Conservation (phyloP, 1,140 invertebrate species). For the Aphis craccivora region DNA sequence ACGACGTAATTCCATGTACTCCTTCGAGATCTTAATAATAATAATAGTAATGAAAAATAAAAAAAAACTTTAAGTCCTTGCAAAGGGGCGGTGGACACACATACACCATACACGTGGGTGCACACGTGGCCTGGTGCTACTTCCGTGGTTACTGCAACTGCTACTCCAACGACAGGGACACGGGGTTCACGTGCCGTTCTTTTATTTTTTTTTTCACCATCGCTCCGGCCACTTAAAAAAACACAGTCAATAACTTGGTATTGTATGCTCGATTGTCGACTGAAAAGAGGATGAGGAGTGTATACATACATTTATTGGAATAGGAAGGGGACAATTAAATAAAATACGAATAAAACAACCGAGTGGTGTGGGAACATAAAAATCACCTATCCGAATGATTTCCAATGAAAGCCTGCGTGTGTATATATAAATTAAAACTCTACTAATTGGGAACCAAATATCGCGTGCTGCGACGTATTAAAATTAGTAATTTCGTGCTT, state of each 20-base stretch:
- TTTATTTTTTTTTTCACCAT: not conserved
- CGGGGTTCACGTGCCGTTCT: constrained; percentile 49
- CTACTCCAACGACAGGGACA: not conserved
- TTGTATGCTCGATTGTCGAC: not conserved
- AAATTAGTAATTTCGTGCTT: not conserved
- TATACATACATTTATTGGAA: not conserved
- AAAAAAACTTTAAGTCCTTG: not conserved
- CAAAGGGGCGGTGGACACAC: constrained; percentile 16
- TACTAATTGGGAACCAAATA: not conserved
- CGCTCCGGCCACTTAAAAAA: constrained; percentile 47
- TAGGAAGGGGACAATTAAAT: constrained; percentile 28
- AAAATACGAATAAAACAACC: not conserved
- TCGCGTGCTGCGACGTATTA: not conserved
- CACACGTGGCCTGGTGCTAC: constrained; percentile 49
- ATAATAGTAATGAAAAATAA: not conserved
- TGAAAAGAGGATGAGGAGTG: not conserved
- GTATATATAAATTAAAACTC: not conserved
- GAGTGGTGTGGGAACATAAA: constrained; percentile 31
- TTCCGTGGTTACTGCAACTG: constrained; percentile 30
- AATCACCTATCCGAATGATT: not conserved
- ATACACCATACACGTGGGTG: constrained; percentile 33
- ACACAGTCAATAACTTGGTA: constrained; percentile 30
- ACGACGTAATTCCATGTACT: not conserved
- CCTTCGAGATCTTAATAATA: not conserved
- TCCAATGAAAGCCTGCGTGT: not conserved